Percentiles rank a stretch among this genome's conserved stretches.
Conservation (phyloP, 2,797 vertebrate genomes). For the Pogoniulus pusillus region DNA sequence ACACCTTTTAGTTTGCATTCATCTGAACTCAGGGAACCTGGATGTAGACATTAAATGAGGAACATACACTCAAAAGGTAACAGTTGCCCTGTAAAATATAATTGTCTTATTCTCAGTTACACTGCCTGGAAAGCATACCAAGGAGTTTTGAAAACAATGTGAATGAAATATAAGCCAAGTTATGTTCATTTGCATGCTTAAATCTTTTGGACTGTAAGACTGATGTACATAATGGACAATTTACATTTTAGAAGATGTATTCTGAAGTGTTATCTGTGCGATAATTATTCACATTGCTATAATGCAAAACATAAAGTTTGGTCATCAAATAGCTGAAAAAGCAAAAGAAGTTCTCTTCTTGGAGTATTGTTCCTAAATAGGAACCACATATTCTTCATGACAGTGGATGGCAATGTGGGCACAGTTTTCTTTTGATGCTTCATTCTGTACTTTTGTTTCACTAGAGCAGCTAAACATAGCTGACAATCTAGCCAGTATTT, state of each 20-base stretch:
- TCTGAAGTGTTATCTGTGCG: background rate
- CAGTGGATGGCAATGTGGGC: background rate
- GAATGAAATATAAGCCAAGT: background rate
- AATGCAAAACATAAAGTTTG: background rate
- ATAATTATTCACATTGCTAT: background rate
- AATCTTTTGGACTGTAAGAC: background rate
- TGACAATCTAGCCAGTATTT: background rate
- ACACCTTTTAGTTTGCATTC: background rate
- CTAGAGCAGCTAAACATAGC: background rate
- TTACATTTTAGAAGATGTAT: background rate
- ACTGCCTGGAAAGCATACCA: background rate
- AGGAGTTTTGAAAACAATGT: background rate
- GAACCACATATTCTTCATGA: background rate
- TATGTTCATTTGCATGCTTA: background rate
- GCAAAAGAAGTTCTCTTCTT: background rate
- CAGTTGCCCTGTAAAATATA: background rate
- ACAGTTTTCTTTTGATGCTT: background rate
- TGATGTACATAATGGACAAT: background rate
- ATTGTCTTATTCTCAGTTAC: background rate
- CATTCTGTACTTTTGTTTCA: background rate
- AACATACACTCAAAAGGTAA: background rate
- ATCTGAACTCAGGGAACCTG: background rate
- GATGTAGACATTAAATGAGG: background rate
- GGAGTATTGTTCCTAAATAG: background rate
- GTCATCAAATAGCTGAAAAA: background rate